Base-by-base conservation (phyloP, 2,888 invertebrate species). In the Cephonodes hylas region DNA sequence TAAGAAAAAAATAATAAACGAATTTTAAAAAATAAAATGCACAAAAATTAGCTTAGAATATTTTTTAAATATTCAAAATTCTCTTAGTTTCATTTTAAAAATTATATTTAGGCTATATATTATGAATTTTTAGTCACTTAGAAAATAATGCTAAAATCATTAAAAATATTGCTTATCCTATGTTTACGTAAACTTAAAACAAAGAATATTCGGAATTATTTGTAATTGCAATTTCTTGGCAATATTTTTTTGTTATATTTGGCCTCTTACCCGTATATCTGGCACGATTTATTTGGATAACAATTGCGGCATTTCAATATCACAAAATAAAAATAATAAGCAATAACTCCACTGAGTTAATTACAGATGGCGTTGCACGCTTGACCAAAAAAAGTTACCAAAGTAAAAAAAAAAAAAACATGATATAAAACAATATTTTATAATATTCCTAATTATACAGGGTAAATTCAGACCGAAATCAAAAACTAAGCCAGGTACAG, bases 241-340 rank as follows among this genome's bases (percentile, higher is more conserved):
- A 53, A 18, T 53, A 13, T 53, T n/a, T 53, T n/a, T 53, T 23
- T 3, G 23, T 25, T 13, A 53, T 23, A 53, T 53, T 42, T 42
- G 42, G 42, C 42, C 56, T 53, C 18, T 31, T 53, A 53, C 53
- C 53, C 53, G 53, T 53, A 44, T 22, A 53, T 53, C 27, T 48
- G 15, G 10, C 27, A 53, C 27, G 15, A n/a, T 8, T 18, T 18
- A 8, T 53, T 31, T 53, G 59, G 20, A 59, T 44, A 59, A 10
- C 5, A 53, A 31, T 22, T 10, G 18, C 53, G 53, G 27, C 53
- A 18, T 31, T 10, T 27, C 7, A 15, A 15, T 31, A 31, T 18
- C 18, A 53, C 10, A 53, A 15, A 53, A 53, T 15, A 15, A 18
- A 1, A 48, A 6, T 27, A 8, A 53, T 27, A 53, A 53, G 53